Conservation (phyloP, 2,113 vertebrate species). For the Coptodon bakossiorum region DNA sequence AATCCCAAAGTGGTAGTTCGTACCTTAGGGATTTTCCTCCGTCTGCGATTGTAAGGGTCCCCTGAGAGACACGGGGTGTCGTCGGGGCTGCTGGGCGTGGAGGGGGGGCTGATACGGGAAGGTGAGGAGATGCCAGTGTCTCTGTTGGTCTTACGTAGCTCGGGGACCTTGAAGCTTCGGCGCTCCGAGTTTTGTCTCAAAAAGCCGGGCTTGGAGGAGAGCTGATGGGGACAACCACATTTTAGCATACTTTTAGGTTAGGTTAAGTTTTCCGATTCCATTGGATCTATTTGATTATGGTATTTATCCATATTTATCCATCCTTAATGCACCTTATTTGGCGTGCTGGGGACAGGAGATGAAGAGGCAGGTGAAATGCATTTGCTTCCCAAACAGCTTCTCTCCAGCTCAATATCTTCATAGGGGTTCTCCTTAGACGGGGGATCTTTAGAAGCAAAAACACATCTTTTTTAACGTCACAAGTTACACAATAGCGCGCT, state of each 20-base stretch:
- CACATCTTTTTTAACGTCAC: background rate
- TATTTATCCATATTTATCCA: background rate
- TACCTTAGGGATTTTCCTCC: slow-evolving; percentile 94
- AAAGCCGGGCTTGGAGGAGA: slow-evolving; percentile 82
- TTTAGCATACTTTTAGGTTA: background rate
- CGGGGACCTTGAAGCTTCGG: slow-evolving; percentile 87
- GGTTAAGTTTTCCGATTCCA: background rate
- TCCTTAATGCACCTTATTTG: slow-evolving; percentile 78
- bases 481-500: background rate
- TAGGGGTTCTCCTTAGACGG: slow-evolving; percentile 95
- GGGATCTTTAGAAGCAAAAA: slow-evolving; percentile 74
- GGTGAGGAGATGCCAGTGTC: slow-evolving; percentile 81
- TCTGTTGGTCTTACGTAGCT: slow-evolving; percentile 82
- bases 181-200: slow-evolving; percentile 91
- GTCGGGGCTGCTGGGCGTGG: slow-evolving; percentile 93
- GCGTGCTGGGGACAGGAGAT: slow-evolving; percentile 78
- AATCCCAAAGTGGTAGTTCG: background rate
- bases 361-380: slow-evolving; percentile 78
- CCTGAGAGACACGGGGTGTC: slow-evolving; percentile 89
- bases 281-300: background rate
- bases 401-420: slow-evolving; percentile 91
- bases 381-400: slow-evolving; percentile 85
- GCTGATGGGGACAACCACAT: slow-evolving; percentile 17
- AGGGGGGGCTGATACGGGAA: slow-evolving; percentile 87
- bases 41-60: slow-evolving; percentile 86